These are phyloP conservation scores for Myiopsitta monachus DNA, from an alignment of 2,113 vertebrate species.

Conservation along the genomic window DNA sequence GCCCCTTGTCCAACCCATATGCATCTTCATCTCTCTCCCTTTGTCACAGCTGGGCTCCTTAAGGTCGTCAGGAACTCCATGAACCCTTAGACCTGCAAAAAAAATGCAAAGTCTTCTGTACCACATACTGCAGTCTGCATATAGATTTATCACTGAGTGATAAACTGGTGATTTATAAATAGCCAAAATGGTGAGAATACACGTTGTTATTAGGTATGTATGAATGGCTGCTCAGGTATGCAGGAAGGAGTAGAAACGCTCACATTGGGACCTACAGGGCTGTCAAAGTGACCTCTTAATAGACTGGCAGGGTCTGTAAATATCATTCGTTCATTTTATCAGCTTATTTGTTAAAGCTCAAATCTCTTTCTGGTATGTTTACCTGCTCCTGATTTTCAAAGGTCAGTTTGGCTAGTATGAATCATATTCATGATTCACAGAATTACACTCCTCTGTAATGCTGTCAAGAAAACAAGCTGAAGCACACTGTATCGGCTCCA, in stretches of 20 bases:
- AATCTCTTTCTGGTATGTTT: slow-evolving; percentile 42
- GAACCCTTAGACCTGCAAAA: background rate
- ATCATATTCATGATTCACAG: slow-evolving; percentile 10
- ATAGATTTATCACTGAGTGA: background rate
- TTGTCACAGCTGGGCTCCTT: background rate
- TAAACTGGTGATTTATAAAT: background rate
- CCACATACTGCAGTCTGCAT: background rate
- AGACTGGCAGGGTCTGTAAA: slow-evolving; percentile 11
- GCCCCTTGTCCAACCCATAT: background rate
- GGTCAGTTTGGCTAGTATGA: slow-evolving; percentile 62
- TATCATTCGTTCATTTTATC: slow-evolving; percentile 31
- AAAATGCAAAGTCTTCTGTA: background rate
- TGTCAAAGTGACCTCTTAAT: slow-evolving; percentile 15
- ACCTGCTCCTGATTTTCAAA: slow-evolving; percentile 46
- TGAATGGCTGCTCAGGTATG: background rate
- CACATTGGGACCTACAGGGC: background rate
- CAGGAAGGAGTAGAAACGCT: background rate
- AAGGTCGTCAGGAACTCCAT: background rate
- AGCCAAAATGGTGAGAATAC: background rate
- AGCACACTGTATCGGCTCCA: background rate
- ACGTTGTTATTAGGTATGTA: background rate
- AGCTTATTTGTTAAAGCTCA: slow-evolving; percentile 17
- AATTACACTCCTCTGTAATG: background rate
- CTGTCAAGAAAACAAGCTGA: slow-evolving; percentile 21
- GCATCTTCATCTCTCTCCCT: background rate